Conservation (phyloP, 2,113 vertebrate species). For the Thomomys bottae region DNA sequence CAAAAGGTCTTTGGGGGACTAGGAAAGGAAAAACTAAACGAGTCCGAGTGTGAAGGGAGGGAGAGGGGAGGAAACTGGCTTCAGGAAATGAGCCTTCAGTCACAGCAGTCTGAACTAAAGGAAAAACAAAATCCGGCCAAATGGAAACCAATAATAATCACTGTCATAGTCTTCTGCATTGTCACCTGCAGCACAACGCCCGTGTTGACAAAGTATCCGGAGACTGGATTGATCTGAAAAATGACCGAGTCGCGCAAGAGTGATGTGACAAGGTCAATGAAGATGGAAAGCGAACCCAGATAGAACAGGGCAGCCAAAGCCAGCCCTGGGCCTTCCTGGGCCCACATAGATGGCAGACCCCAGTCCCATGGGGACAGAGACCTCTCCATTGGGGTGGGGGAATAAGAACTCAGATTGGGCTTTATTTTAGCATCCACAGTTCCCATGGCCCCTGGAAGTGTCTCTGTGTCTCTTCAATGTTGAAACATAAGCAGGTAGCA, state of each 20-base stretch:
- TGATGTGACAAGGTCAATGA: not conserved
- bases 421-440: not conserved
- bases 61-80: conserved; percentile 62
- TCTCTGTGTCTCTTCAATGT: not conserved
- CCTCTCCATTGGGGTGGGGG: fast-evolving
- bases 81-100: conserved; percentile 51
- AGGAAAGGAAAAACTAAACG: conserved; percentile 73
- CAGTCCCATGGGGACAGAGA: not conserved
- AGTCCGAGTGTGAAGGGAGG: conserved; percentile 66
- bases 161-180: conserved; percentile 3
- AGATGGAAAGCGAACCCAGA: not conserved
- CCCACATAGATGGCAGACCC: not conserved
- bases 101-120: conserved; percentile 37
- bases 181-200: not conserved
- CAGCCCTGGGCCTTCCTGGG: not conserved
- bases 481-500: not conserved
- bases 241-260: not conserved
- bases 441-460: not conserved
- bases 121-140: conserved; percentile 38
- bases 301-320: not conserved
- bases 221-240: conserved; percentile 48
- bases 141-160: conserved; percentile 58
- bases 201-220: not conserved
- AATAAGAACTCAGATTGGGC: not conserved
- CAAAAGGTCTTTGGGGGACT: conserved; percentile 80